A percentile compares a stretch with the other conserved stretches of the same genome.
phyloP scores from a whole-genome alignment of 1,140 invertebrate species.

The Scylla paramamosain region DNA sequence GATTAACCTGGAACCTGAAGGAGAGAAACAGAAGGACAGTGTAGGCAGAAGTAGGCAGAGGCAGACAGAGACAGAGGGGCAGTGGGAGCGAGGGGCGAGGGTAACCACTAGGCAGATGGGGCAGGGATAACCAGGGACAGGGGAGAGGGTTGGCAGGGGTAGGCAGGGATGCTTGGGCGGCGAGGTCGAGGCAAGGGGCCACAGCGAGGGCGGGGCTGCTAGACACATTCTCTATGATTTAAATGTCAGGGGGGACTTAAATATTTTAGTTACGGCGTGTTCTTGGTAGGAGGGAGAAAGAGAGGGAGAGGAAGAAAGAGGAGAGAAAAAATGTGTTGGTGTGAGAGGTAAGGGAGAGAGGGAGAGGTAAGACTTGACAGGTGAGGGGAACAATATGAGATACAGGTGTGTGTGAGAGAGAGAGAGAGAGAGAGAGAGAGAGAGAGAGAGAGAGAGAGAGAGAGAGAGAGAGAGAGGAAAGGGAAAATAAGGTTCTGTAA shows the following conservation, averaged over 20 bases:
- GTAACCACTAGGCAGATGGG: neutral
- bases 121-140: neutral
- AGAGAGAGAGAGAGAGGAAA: neutral
- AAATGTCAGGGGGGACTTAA: slow-evolving; percentile 46
- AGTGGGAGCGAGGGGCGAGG: neutral
- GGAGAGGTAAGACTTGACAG: neutral
- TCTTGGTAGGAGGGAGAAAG: neutral
- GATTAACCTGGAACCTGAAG: neutral
- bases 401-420: neutral
- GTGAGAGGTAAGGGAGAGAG: neutral
- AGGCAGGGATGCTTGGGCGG: neutral
- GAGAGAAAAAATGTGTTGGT: neutral
- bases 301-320: neutral
- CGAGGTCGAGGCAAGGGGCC: neutral
- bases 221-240: slow-evolving; percentile 51
- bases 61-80: neutral
- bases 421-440: neutral
- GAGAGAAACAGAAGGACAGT: neutral
- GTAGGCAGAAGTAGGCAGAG: neutral
- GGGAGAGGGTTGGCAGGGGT: neutral
- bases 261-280: slow-evolving; percentile 42
- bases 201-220: slow-evolving; percentile 13
- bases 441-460: neutral
- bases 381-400: neutral
- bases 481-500: neutral